These are phyloP conservation scores for Neotoxoptera formosana DNA, from an alignment of 1,140 invertebrate species.

Conservation along the genomic window DNA sequence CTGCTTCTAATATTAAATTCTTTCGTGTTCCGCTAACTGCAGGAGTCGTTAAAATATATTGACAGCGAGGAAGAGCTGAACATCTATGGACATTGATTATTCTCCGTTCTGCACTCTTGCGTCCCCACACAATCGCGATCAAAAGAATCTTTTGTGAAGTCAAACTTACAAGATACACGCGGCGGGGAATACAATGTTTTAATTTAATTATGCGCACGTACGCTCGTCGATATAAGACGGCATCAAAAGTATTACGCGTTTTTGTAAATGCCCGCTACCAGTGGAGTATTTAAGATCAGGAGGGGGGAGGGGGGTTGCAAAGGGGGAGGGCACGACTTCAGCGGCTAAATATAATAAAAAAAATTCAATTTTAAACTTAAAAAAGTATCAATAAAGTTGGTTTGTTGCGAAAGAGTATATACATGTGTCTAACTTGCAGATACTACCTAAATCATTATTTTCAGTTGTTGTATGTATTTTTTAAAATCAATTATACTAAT, in stretches of 20 bases:
- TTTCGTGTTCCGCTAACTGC: background rate
- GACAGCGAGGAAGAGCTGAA: background rate
- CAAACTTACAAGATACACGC: background rate
- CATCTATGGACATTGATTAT: conserved; percentile 35
- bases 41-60: background rate
- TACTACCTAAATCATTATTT: background rate
- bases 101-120: background rate
- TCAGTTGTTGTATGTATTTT: background rate
- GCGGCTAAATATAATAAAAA: background rate
- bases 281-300: background rate
- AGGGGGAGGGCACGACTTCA: background rate
- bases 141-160: background rate
- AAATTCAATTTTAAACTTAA: background rate
- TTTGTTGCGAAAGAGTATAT: too few relatives aligned
- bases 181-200: background rate
- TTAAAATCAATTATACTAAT: background rate
- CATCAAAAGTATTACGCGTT: background rate
- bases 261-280: background rate
- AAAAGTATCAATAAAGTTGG: background rate
- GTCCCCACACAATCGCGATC: background rate
- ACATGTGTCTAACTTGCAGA: background rate
- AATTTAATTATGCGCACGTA: background rate
- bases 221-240: background rate
- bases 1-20: background rate
- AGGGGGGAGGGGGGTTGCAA: too few relatives aligned